Evolutionary conservation across 2,888 invertebrate genomes (phyloP), one percentile per base, ranked within the genome.

Genomic region (Pyralis farinalis): DNA sequence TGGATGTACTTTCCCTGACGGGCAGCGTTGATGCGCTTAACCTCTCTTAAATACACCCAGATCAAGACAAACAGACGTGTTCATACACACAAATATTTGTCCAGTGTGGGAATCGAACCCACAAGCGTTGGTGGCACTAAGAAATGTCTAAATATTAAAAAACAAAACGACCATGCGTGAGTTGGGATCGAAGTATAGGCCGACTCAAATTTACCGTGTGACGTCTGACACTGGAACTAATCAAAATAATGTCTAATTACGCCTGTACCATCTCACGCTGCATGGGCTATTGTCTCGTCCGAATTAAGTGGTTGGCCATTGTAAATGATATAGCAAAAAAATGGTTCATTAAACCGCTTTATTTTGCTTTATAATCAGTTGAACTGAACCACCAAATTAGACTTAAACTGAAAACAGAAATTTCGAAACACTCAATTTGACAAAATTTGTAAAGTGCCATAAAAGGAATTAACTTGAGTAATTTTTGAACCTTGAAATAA

Each of bases 251-350:
- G 43, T 45, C 49, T 54, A 55, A 49, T 58, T 51, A 49, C 34
- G 25, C 45, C 40, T 47, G 56, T 54, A 51, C 50, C 66, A 64
- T 72, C 73, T 58, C 71, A 70, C 70, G 63, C 47, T 58, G 47
- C 55, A 62, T 59, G 27, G 49, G 12, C 66, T 44, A 70, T 72
- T 72, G 73, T 72, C 61, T 53, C 42, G 43, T 28, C 46, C 44
- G 51, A 51, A 56, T 49, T 52, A 51, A 64, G 50, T 44, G 42
- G 47, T 48, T 45, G 48, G 46, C 58, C 46, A 55, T 53, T 53
- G 53, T 63, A 66, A 66, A 60, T 65, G 57, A 55, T 58, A 60
- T 50, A 43, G 36, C 40, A 42, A 22, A 50, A 55, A 35, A 42
- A 54, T 44, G 40, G 27, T 34, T 49, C 45, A 51, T 43, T 55